Evolutionary conservation across 2,888 invertebrate species (phyloP), one percentile per base, ranked within the genome.

Genomic region (Epinotia demarniana): DNA sequence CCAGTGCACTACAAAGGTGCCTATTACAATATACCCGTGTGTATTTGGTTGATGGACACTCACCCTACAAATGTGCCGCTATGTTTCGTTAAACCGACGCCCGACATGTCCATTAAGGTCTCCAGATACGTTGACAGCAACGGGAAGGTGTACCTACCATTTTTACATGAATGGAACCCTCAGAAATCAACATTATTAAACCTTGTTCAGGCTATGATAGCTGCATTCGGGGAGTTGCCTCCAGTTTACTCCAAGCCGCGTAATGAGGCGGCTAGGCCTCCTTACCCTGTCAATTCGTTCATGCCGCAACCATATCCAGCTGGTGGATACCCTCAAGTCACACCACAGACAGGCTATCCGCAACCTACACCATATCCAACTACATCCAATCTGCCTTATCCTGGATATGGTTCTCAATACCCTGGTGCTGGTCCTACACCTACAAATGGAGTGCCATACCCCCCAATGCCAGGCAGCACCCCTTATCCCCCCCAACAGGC

Each of bases 51-150:
- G 68, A 97, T 98, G 96, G 99, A 99, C 86, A 99, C 99, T 5
- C 99, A 99, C 95, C 99, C 99, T 0, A 96, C 97, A 87, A 98
- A 98, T 93, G 98, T 99, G 53, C 99, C 99, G 0, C 96, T 99
- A 92, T 97, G 97, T 87, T 98, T 97, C 85, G 99, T 99, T 0
- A 97, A 96, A 89, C 99, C 99, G 12, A 99, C 99, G 6, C 86
- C 96, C 49, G 98, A 97, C 80, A 99, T 99, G 99, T 96, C 96
- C 77, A 99, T 99, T 78, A 99, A 98, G 94, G 97, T 98, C 18
- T 99, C 99, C 13, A 96, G 97, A 92, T 98, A 97, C 91, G 99
- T 99, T 9, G 99, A 99, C 90, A 97, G 97, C 85, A 98, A 97
- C 92, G 99, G 99, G 53, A 98, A 98, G 91, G 96, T 99, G 72